Evolutionary conservation across 1,140 invertebrate genomes (phyloP).

Genomic region (Paramacrobiotus metropolitanus): DNA sequence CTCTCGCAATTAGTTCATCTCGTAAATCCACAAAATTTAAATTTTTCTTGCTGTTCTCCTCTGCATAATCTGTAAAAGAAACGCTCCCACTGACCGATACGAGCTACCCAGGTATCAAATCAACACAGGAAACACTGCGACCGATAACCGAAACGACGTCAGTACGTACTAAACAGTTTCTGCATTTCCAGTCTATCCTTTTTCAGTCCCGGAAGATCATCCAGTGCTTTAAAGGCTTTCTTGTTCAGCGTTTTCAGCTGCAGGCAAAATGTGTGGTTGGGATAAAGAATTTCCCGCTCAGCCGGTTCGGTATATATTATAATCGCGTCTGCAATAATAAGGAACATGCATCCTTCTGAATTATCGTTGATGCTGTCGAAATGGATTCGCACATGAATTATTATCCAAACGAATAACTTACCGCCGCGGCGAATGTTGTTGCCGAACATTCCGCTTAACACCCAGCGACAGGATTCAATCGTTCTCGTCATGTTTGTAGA

Average conservation of each 20-base stretch:
- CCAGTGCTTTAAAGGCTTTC: neutral
- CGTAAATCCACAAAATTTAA: neutral
- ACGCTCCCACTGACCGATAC: too few relatives aligned
- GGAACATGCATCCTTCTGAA: neutral
- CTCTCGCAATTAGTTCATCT: neutral
- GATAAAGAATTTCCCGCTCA: conserved; percentile 13
- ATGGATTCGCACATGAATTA: too few relatives aligned
- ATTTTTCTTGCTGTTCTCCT: neutral
- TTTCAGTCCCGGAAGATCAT: neutral
- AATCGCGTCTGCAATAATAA: conserved; percentile 10
- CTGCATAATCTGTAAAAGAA: neutral
- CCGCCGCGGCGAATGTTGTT: neutral
- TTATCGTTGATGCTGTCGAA: neutral
- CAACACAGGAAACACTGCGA: too few relatives aligned
- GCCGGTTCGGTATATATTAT: conserved; percentile 7
- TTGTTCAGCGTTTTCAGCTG: neutral
- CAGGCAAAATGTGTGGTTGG: conserved; percentile 12
- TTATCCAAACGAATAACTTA: neutral
- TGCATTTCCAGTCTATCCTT: neutral
- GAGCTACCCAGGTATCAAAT: too few relatives aligned
- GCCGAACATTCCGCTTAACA: conserved; percentile 15
- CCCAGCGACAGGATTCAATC: conserved; percentile 14
- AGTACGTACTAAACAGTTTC: neutral
- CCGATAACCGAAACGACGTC: too few relatives aligned
- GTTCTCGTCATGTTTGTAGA: conserved; percentile 16